Evolutionary conservation across 2,797 vertebrate genomes (phyloP), one percentile per base, ranked within the genome.

Genomic region (Tachyglossus aculeatus): DNA sequence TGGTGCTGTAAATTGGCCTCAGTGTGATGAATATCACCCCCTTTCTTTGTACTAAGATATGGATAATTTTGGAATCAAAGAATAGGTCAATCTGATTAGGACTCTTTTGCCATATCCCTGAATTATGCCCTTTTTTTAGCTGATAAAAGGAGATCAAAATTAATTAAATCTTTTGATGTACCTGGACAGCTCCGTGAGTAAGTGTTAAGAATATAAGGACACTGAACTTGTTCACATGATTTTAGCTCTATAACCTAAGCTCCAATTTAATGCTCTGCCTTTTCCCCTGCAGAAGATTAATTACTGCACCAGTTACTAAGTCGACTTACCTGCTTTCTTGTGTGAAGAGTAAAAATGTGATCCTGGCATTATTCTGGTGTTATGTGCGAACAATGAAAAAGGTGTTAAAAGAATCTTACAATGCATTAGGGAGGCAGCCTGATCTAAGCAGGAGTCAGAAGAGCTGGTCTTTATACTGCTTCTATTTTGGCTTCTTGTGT

Each of bases 231-330:
- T 88, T 90, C 77, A 63, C 80, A 81, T 83, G 77, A 88, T 84
- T 89, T 87, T 80, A 84, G 88, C 77, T 87, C 76, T 85, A 58
- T 83, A 91, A 90, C 90, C 85, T 67, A 67, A 91, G 77, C 82
- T 86, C 86, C 86, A 88, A 89, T 90, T 90, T 92, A 92, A 75
- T 83, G 62, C 61, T 84, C 80, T 82, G 85, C 78, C 80, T 91
- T 77, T 83, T 83, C 84, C 79, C 76, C 83, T 90, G 75, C 78
- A 78, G 57, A 83, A 91, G 88, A 90, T 88, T 93, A 93, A 92
- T 93, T 91, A 89, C 82, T 63, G 68, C 32, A 57, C 67, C 72
- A 74, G 84, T 90, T 87, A 84, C 74, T 74, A 86, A 85, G 75
- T 65, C 78, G 78, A 68, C 45, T 82, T 77, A 63, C 68, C 74